A percentile compares a stretch with the other conserved stretches of the same genome.
Conservation (phyloP, 1,140 invertebrate species). For the Wasmannia auropunctata region DNA sequence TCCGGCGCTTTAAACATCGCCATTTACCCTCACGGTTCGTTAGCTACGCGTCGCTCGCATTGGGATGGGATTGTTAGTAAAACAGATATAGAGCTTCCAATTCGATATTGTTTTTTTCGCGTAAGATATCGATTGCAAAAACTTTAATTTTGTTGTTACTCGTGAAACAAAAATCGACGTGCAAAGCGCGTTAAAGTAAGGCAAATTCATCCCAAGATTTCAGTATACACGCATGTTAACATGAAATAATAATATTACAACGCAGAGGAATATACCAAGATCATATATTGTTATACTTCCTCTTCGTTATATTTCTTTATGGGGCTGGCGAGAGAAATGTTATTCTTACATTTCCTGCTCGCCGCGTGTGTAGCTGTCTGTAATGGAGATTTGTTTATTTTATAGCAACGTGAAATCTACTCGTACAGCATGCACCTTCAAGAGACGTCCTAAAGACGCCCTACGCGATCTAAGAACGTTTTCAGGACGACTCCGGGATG, state of each 20-base stretch:
- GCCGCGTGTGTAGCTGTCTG: not conserved
- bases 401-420: slow-evolving; percentile 2
- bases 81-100: slow-evolving; percentile 20
- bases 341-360: slow-evolving; percentile 41
- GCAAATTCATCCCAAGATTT: not conserved
- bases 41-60: slow-evolving; percentile 8
- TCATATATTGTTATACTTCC: slow-evolving; percentile 22
- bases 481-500: too few relatives aligned
- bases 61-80: slow-evolving; percentile 1
- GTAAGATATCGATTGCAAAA: slow-evolving; percentile 38
- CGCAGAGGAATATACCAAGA: not conserved
- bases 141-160: slow-evolving; percentile 5
- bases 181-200: slow-evolving; percentile 31
- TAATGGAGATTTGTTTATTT: slow-evolving; percentile 6
- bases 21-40: slow-evolving; percentile 63
- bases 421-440: too few relatives aligned
- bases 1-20: slow-evolving; percentile 65
- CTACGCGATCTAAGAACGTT: too few relatives aligned
- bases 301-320: slow-evolving; percentile 9
- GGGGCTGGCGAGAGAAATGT: slow-evolving; percentile 23
- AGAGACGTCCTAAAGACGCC: too few relatives aligned
- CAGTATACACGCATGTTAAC: not conserved
- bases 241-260: not conserved
- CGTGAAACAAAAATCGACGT: not conserved
- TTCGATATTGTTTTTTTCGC: slow-evolving; percentile 52